Base-by-base conservation (phyloP, 2,888 invertebrate genomes). In the Melipona beecheii region DNA sequence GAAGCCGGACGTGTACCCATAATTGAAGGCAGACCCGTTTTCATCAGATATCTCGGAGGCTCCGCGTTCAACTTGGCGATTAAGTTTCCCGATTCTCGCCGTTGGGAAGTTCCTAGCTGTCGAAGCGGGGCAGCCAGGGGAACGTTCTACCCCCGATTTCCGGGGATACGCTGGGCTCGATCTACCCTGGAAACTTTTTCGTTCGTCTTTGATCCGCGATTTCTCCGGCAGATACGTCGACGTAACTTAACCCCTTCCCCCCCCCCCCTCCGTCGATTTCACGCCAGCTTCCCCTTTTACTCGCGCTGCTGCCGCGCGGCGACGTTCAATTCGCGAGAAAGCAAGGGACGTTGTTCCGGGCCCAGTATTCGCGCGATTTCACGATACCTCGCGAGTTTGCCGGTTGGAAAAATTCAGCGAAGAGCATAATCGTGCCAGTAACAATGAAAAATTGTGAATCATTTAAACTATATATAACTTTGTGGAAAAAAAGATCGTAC, bases 141-240 rank as follows among this genome's bases (percentile, higher is more conserved):
- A 54, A 54, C 27, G 31, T 76, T 58, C 27, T 21, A 31, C 31
- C 31, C 31, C 4, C 31, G 75, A 68, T 68, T 60, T 4, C 49
- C 2, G 2, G 24, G 49, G 62, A 71, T 43, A 49, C 52, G 43
- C 52, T 17, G 27, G 17, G 19, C 31, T 62, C 58, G 36, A 36
- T 36, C 36, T 9, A 36, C 81, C 70, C 65, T 6, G 65, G 49
- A 31, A 65, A 82, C 43, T 82, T 82, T 78, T 43, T 78, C 78
- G 50, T 66, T 73, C 62, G 36, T 65, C 36, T 66, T 43, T 24
- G 64, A 70, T 65, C 69, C 50, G 19, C 56, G 64, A 36, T 62
- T 64, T 11, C 13, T 11, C 24, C 17, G 19, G 4, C 15, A 19
- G 56, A 50, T 75, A 36, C 60, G 66, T 21, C 27, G 43, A 31